phyloP scores from a whole-genome alignment of 2,888 invertebrate genomes.

The Leistus spinibarbis region DNA sequence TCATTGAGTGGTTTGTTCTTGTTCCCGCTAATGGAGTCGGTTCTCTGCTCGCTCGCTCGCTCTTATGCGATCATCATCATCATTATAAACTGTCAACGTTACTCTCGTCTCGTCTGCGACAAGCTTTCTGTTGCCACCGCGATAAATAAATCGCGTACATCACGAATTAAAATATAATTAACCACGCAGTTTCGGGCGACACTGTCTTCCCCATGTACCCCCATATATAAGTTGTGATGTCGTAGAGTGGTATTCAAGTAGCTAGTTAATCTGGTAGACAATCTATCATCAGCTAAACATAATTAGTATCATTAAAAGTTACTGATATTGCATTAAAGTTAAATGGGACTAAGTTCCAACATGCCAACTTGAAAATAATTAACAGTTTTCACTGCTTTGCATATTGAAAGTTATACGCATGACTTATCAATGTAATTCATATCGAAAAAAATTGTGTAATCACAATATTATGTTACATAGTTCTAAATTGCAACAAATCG shows the following conservation, averaged over 20 bases:
- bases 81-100: constrained; percentile 33
- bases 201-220: constrained; percentile 6
- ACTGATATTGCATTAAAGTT: background rate
- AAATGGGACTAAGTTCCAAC: background rate
- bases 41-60: background rate
- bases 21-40: background rate
- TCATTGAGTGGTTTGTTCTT: constrained; percentile 21
- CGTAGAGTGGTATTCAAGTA: background rate
- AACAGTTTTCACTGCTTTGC: background rate
- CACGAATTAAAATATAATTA: constrained; percentile 37
- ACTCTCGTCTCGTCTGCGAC: constrained; percentile 1
- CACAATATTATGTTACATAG: background rate
- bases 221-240: background rate
- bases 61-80: background rate
- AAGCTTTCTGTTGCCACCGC: constrained; percentile 21
- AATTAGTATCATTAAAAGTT: background rate
- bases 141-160: constrained; percentile 1
- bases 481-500: no score
- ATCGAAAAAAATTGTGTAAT: background rate
- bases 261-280: background rate
- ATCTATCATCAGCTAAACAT: background rate
- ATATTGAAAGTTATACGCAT: background rate
- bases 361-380: background rate
- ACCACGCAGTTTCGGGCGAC: constrained; percentile 20
- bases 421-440: background rate